These are phyloP conservation scores for Macrophya alboannulata DNA, from an alignment of 2,888 invertebrate genomes.

Conservation along the genomic window DNA sequence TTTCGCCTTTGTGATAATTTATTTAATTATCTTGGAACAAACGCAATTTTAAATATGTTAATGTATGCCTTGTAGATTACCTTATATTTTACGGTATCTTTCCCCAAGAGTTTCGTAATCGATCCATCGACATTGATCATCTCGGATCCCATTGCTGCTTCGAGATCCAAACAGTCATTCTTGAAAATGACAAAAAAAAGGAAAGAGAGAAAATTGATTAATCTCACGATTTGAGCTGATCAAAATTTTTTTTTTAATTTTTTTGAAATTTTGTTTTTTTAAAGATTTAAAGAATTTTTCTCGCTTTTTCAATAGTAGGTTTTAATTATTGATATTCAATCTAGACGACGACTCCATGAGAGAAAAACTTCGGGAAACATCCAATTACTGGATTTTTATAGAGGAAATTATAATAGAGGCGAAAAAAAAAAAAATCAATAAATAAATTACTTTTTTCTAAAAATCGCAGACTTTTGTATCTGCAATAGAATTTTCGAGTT, in stretches of 20 bases:
- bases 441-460: background rate
- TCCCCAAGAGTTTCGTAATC: slow-evolving; percentile 68
- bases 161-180: slow-evolving; percentile 68
- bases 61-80: too few relatives aligned
- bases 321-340: too few relatives aligned
- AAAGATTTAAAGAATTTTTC: background rate
- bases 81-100: slow-evolving; percentile 70
- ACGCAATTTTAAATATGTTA: too few relatives aligned
- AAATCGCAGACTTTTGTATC: background rate
- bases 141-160: slow-evolving; percentile 69
- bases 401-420: background rate
- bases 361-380: background rate
- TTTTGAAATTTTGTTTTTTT: too few relatives aligned
- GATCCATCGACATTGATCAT: slow-evolving; percentile 67
- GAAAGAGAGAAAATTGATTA: background rate
- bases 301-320: too few relatives aligned
- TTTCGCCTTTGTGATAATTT: background rate
- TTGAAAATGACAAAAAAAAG: background rate
- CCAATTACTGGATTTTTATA: background rate
- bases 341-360: too few relatives aligned
- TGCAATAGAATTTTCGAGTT: too few relatives aligned
- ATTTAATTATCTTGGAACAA: background rate
- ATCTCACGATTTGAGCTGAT: background rate
- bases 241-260: background rate
- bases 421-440: background rate